These are phyloP conservation scores for Dreissena polymorpha DNA, from an alignment of 1,140 invertebrate species.

Conservation along the genomic window DNA sequence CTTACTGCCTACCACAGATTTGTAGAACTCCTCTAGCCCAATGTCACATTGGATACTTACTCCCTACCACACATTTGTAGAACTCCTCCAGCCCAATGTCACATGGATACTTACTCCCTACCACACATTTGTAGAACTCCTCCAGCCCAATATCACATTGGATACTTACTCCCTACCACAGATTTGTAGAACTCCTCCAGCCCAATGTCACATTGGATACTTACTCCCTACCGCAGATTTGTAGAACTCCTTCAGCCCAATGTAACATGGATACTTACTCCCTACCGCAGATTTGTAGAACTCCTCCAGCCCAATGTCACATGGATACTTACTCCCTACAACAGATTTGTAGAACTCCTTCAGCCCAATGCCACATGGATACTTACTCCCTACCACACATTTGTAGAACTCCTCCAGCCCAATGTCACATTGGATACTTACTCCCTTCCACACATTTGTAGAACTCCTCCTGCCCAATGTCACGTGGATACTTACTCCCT, in stretches of 20 bases:
- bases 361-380: constrained; percentile 23
- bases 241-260: constrained; percentile 30
- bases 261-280: constrained; percentile 6
- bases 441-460: constrained; percentile 16
- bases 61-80: no score
- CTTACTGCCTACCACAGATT: constrained; percentile 28
- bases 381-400: no score
- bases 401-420: no score
- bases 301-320: background rate
- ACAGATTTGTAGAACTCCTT: constrained; percentile 25
- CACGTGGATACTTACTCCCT: background rate
- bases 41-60: constrained; percentile 9
- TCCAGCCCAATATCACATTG: constrained; percentile 32
- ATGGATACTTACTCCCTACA: constrained; percentile 24
- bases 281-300: no score
- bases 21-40: constrained; percentile 32
- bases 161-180: no score
- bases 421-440: constrained; percentile 13
- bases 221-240: constrained; percentile 24
- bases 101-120: constrained; percentile 20
- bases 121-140: constrained; percentile 22
- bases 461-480: constrained; percentile 28
- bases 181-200: no score
- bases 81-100: background rate
- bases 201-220: background rate